Evolutionary conservation across 2,113 vertebrate species (phyloP), one percentile per base, ranked within the genome.

Genomic region (Hoplias malabaricus): DNA sequence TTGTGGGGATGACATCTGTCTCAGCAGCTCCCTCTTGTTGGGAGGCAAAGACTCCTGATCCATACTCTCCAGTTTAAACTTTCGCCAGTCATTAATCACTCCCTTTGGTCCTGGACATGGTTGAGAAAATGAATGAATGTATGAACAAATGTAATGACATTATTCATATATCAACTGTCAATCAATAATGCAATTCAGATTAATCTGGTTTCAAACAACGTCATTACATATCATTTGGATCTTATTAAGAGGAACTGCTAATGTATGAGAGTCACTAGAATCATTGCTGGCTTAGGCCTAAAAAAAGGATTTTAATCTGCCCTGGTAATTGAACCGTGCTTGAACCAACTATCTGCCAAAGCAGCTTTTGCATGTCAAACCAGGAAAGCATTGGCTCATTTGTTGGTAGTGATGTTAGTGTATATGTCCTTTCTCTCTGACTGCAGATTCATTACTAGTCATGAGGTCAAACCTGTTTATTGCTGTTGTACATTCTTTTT

Each of bases 81-180:
- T 95, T 81, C 96, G 95, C 98, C 98, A 99, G 87, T 99, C 98
- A 83, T 95, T 92, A 87, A 99, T 98, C 73, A 99, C 98, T 8
- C 98, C 98, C 88, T 99, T 99, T 77, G 98, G 98, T 66, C 98
- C 98, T 99, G 68, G 12, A 25, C 19, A 69, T 19, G 25, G 42
- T 61, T 68, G 53, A 66, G 33, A 48, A 70, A 21, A 27, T 72
- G 25, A 36, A 40, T 59, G 36, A 48, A 29, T n/a, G 5, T 14
- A 71, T 57, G 7, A 36, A 72, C 31, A 54, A 56, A 54, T n/a
- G n/a, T n/a, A n/a, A n/a, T n/a, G n/a, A n/a, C 46, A 12, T 38
- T 21, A 25, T 23, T 14, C 43, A 62, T 34, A 1, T 9, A 10
- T 56, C 67, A 70, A 8, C 14, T 56, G 5, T 70, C 29, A 23